These are phyloP conservation scores for Indicator maculatus DNA, from an alignment of 2,113 vertebrate genomes.

Conservation along the genomic window DNA sequence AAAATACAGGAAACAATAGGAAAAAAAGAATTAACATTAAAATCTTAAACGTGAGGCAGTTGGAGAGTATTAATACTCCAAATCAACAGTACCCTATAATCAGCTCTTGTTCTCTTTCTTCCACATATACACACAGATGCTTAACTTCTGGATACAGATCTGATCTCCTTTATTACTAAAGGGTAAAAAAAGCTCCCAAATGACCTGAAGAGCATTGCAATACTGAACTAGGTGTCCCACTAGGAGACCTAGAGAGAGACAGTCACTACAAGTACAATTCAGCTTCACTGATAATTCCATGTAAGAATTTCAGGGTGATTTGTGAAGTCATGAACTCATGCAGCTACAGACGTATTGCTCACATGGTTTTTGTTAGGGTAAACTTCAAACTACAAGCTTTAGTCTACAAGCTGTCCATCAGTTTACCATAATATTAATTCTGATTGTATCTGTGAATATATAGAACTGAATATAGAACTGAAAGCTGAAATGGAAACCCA, in stretches of 20 bases:
- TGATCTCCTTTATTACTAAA: neutral
- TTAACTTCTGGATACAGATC: neutral
- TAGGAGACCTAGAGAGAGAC: neutral
- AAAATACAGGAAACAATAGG: neutral
- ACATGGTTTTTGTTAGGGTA: neutral
- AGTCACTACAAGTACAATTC: neutral
- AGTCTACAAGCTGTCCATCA: neutral
- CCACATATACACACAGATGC: neutral
- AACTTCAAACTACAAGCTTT: neutral
- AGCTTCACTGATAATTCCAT: neutral
- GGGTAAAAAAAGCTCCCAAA: neutral
- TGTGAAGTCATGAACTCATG: neutral
- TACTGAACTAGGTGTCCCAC: neutral
- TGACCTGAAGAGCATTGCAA: neutral
- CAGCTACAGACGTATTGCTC: neutral
- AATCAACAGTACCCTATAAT: neutral
- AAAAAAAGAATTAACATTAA: neutral
- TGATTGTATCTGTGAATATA: neutral
- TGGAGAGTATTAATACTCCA: neutral
- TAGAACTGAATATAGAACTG: neutral
- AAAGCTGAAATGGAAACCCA: neutral
- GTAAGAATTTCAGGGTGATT: neutral
- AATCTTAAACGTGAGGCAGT: neutral
- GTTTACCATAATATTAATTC: neutral
- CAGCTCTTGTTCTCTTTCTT: neutral